Evolutionary conservation across 2,113 vertebrate genomes (phyloP), one percentile per base, ranked within the genome.

Genomic region (Heterotilapia buettikoferi): DNA sequence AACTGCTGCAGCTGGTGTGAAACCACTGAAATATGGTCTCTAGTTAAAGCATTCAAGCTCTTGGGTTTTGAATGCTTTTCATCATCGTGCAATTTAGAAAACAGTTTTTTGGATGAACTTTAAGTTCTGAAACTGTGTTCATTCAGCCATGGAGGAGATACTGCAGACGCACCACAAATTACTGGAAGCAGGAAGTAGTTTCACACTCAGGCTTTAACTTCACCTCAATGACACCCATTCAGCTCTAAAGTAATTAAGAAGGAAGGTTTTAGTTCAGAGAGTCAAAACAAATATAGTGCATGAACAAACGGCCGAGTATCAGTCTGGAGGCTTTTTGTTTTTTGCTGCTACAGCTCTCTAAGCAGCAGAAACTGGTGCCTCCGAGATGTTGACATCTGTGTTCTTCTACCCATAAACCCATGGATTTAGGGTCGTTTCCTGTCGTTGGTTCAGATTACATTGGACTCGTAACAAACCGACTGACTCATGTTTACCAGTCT

Each of bases 371-470:
- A 12, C 63, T 5, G 59, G 43, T 43, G 83, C 19, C 82, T 21
- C 11, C 2, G 43, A 84, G 80, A 89, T 61, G 89, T 31, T 85
- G 80, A 88, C 92, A 90, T 93, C 92, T 90, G 92, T 81, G 86
- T 63, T 52, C 78, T 59, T 88, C 80, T 76, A 53, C 89, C 90
- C 92, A 86, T 92, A 94, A 95, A 92, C 59, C 86, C 71, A n/a
- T 50, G 85, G 86, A 86, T 92, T 94, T 78, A 59, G 84, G 91
- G 82, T 91, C 21, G 80, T 91, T 94, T 95, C 93, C 92, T 92
- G 90, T 21, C 14, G 19, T 33, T 29, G 93, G 82, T 76, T 95
- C 88, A 18, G 84, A 71, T 95, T 95, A 90, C 92, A 56, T 86
- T 78, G 9, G 43, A 14, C 90, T 93, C 79, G 82, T 92, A 90